A percentile compares a stretch with the other conserved stretches of the same genome.
phyloP scores from a whole-genome alignment of 2,113 vertebrate species.

The Pituophis catenifer region DNA sequence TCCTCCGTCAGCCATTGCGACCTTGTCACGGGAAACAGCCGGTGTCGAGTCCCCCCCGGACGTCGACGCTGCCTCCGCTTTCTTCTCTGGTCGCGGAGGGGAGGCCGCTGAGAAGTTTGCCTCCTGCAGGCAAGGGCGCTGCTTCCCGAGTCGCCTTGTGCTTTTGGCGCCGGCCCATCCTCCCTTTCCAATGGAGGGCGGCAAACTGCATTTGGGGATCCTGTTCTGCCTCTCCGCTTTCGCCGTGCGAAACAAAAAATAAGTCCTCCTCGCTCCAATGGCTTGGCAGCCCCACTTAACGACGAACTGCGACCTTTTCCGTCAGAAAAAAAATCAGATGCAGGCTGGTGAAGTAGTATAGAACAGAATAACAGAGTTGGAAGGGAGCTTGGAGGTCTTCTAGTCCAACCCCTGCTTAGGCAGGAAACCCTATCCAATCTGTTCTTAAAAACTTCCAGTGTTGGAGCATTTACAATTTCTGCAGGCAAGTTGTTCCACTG shows the following conservation, averaged over 20 bases:
- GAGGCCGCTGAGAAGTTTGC: not conserved
- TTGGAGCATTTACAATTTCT: no score
- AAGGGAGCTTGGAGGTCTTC: no score
- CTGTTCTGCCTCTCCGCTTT: not conserved
- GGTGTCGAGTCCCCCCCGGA: not conserved
- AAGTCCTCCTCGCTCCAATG: not conserved
- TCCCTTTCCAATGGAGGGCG: not conserved
- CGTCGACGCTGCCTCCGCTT: not conserved
- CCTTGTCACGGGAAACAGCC: rapidly evolving
- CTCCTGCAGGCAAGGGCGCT: not conserved
- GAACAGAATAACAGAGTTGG: no score
- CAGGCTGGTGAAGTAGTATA: not conserved
- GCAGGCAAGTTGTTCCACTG: no score
- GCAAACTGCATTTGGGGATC: not conserved
- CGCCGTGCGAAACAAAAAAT: not conserved
- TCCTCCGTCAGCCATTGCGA: not conserved
- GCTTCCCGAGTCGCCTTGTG: not conserved
- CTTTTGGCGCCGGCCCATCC: not conserved
- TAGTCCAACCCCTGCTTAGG: no score
- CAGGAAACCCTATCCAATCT: no score
- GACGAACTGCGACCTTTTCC: not conserved
- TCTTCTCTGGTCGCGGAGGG: not conserved
- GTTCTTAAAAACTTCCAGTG: no score
- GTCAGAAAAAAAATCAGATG: not conserved
- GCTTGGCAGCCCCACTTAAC: not conserved